Percentiles rank a stretch among this genome's conserved stretches.
Evolutionary conservation across 1,140 invertebrate species (phyloP).

Genomic region (Teleogryllus occipitalis): DNA sequence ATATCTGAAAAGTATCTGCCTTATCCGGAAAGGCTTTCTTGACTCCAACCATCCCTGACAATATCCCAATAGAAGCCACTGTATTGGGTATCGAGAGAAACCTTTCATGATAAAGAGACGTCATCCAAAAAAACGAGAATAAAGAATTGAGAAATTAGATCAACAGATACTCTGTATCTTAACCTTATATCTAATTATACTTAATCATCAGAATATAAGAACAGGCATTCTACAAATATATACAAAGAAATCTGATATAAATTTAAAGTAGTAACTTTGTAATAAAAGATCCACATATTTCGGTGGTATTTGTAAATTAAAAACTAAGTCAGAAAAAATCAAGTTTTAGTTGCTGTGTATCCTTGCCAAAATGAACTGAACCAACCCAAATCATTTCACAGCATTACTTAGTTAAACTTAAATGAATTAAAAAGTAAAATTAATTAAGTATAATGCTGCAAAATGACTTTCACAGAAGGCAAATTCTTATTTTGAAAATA

Average conservation of each 20-base stretch:
- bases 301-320: too few relatives aligned
- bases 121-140: background rate
- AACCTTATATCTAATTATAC: background rate
- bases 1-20: background rate
- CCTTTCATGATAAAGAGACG: background rate
- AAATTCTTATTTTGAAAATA: too few relatives aligned
- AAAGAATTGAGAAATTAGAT: background rate
- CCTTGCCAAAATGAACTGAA: too few relatives aligned
- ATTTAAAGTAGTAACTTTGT: background rate
- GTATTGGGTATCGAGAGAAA: background rate
- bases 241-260: background rate
- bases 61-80: background rate
- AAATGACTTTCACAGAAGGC: too few relatives aligned
- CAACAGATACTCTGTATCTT: background rate
- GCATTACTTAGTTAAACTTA: too few relatives aligned
- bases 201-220: background rate
- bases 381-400: too few relatives aligned
- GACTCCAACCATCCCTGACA: background rate
- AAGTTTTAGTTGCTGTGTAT: too few relatives aligned
- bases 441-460: too few relatives aligned
- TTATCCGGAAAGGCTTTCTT: background rate
- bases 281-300: background rate
- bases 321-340: too few relatives aligned
- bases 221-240: background rate
- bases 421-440: too few relatives aligned